Conservation (phyloP, 2,888 invertebrate species). For the Xestia c-nigrum region DNA sequence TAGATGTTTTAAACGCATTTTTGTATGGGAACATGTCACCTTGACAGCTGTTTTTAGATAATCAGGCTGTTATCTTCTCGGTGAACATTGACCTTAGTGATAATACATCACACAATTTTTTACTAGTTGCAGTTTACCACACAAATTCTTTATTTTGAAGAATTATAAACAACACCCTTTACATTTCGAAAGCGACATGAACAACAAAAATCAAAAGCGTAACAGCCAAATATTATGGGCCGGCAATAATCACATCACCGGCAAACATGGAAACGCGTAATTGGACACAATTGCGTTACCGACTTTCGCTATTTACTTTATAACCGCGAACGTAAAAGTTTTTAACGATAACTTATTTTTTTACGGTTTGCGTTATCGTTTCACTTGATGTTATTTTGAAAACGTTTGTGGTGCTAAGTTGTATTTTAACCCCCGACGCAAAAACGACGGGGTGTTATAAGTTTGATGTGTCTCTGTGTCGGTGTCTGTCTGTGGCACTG, state of each 20-base stretch:
- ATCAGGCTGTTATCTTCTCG: too few species aligned
- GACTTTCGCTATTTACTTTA: constrained; percentile 63
- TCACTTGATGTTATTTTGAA: constrained; percentile 11
- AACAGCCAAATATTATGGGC: constrained; percentile 59
- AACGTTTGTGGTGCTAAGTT: not conserved
- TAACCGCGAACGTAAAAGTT: constrained; percentile 59
- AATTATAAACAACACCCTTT: constrained; percentile 30
- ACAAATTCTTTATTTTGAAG: too few species aligned
- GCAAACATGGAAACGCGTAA: constrained; percentile 54
- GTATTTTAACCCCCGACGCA: too few species aligned
- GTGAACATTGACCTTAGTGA: too few species aligned
- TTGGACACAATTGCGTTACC: constrained; percentile 59
- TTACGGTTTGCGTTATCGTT: constrained; percentile 40
- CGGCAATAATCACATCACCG: constrained; percentile 54
- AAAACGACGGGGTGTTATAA: too few species aligned
- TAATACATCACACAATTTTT: too few species aligned
- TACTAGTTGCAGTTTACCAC: too few species aligned
- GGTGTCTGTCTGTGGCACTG: too few species aligned
- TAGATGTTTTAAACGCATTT: too few species aligned
- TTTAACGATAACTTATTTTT: constrained; percentile 40
- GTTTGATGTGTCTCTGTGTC: too few species aligned
- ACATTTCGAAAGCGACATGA: constrained; percentile 61
- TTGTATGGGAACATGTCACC: too few species aligned
- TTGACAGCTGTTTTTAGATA: too few species aligned
- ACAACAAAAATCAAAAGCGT: constrained; percentile 66